A percentile compares a stretch with the other conserved stretches of the same genome.
Conservation (phyloP, 2,888 invertebrate genomes). For the Drosophila putrida region DNA sequence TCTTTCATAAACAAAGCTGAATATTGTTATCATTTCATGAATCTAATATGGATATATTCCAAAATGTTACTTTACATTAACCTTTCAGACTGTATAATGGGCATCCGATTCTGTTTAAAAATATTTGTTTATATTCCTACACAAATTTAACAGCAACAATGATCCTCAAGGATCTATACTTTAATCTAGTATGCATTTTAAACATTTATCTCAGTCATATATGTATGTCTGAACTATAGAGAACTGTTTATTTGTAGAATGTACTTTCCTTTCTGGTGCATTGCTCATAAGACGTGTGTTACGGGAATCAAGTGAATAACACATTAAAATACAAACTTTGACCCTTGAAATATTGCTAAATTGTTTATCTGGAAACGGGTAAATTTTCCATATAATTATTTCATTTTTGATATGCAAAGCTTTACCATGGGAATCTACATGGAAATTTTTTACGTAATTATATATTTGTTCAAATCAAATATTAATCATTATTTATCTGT, state of each 20-base stretch:
- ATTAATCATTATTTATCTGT: too few relatives aligned
- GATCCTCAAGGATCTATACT: background rate
- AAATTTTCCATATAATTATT: conserved; percentile 6
- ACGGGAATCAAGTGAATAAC: background rate
- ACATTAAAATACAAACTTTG: conserved; percentile 7
- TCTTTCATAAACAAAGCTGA: too few relatives aligned
- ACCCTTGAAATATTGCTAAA: conserved; percentile 3
- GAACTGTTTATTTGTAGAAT: conserved; percentile 31
- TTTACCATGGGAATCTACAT: background rate
- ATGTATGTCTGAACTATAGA: too few relatives aligned
- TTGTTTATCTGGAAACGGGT: background rate
- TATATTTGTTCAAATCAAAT: background rate
- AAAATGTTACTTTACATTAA: too few relatives aligned
- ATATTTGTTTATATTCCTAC: background rate
- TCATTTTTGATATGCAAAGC: background rate
- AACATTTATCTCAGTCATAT: background rate
- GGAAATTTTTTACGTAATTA: background rate
- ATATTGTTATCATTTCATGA: too few relatives aligned
- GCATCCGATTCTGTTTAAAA: too few relatives aligned
- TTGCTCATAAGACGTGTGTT: conserved; percentile 10
- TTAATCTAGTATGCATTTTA: background rate
- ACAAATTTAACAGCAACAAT: too few relatives aligned
- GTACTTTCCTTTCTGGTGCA: conserved; percentile 10
- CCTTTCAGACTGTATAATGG: too few relatives aligned
- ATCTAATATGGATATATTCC: too few relatives aligned